phyloP scores from a whole-genome alignment of 2,113 vertebrate species.

The Propithecus coquereli region DNA sequence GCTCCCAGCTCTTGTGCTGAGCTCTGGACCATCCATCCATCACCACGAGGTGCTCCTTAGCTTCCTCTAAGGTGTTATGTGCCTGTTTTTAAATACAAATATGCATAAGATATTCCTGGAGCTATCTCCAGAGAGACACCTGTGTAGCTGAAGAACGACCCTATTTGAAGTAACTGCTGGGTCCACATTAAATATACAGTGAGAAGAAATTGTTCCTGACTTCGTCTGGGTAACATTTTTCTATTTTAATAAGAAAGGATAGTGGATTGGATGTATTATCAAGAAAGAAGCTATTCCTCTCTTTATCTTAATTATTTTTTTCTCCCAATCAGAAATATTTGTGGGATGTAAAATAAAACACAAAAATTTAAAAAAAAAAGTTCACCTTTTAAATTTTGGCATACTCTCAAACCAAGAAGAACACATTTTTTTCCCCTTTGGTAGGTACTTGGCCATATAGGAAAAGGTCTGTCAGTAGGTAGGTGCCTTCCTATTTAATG shows the following conservation, averaged over 20 bases:
- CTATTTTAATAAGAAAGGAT: slow-evolving; percentile 70
- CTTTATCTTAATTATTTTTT: background rate
- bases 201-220: slow-evolving; percentile 41
- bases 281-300: background rate
- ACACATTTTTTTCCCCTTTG: background rate
- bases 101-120: slow-evolving; percentile 38
- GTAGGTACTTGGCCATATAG: slow-evolving; percentile 48
- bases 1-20: background rate
- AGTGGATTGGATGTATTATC: slow-evolving; percentile 6
- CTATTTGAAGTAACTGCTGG: slow-evolving; percentile 49
- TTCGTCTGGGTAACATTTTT: slow-evolving; percentile 64
- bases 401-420: slow-evolving; percentile 40
- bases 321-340: background rate
- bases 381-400: slow-evolving; percentile 50
- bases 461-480: slow-evolving; percentile 28
- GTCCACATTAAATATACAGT: slow-evolving; percentile 53
- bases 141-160: slow-evolving; percentile 60
- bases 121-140: slow-evolving; percentile 57
- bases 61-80: slow-evolving; percentile 56
- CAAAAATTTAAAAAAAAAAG: background rate
- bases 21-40: background rate
- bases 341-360: slow-evolving; percentile 9
- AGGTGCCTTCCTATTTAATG: slow-evolving; percentile 24
- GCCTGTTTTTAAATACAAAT: slow-evolving; percentile 43
- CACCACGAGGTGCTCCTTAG: slow-evolving; percentile 42